Percentiles rank a stretch among this genome's conserved stretches.
phyloP scores from a whole-genome alignment of 2,888 invertebrate species.

The Lapara coniferarum region DNA sequence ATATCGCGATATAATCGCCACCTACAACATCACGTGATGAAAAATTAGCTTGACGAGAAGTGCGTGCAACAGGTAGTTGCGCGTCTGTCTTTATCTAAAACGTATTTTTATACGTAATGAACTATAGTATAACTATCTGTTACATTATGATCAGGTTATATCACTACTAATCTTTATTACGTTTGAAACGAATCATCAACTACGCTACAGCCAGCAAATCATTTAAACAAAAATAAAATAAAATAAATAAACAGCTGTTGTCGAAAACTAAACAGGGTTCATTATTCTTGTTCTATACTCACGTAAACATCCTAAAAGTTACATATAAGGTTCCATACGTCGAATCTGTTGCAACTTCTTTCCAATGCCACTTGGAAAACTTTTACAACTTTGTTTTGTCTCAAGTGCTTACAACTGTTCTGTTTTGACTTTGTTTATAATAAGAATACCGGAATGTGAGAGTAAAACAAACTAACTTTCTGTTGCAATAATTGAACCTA shows the following conservation, averaged over 20 bases:
- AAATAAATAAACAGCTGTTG: no score
- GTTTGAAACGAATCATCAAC: no score
- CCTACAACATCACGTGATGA: no score
- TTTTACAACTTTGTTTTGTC: slow-evolving; percentile 25
- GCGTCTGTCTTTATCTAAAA: no score
- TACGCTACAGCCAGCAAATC: background rate
- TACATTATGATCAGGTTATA: no score
- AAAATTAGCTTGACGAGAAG: no score
- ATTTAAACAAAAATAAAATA: background rate
- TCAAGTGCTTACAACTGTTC: slow-evolving; percentile 22
- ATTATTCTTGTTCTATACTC: background rate
- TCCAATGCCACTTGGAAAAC: slow-evolving; percentile 11
- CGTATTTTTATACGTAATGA: no score
- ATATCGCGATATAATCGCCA: no score
- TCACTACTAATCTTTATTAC: no score
- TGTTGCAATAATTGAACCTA: background rate
- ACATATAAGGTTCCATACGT: slow-evolving; percentile 5
- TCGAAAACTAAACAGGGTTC: no score
- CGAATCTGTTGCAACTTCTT: slow-evolving; percentile 16
- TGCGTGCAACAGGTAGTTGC: no score
- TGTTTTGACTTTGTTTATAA: slow-evolving; percentile 13
- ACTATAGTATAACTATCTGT: no score
- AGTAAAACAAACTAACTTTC: background rate
- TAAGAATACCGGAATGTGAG: background rate
- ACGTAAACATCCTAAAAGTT: slow-evolving; percentile 4